Conservation (phyloP, 2,113 vertebrate species). For the Dissostichus mawsoni region DNA sequence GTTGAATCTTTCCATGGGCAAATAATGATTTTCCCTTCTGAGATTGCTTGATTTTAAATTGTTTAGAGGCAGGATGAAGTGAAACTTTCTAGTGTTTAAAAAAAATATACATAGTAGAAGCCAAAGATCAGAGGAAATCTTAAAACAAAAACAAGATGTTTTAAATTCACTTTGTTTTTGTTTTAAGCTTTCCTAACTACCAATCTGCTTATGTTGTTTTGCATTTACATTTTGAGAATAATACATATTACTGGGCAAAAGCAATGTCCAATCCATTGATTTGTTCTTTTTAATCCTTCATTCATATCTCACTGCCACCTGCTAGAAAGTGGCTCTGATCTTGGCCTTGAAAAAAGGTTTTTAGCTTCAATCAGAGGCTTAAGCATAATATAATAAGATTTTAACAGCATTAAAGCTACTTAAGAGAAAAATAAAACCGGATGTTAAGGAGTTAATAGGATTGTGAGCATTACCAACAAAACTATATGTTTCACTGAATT, state of each 20-base stretch:
- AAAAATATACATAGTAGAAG: background rate
- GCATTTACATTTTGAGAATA: background rate
- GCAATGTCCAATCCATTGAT: background rate
- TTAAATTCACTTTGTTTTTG: background rate
- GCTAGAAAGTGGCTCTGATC: no score
- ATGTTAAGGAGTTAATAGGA: conserved; percentile 17
- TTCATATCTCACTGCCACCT: background rate
- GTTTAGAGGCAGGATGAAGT: background rate
- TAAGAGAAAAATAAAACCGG: conserved; percentile 7
- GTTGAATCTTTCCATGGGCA: background rate
- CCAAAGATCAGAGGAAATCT: background rate
- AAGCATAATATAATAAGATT: background rate
- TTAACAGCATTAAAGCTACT: background rate
- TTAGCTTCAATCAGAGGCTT: background rate
- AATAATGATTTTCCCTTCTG: background rate
- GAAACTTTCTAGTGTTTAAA: background rate
- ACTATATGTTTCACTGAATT: conserved; percentile 21
- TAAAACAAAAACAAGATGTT: background rate
- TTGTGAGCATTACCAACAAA: background rate
- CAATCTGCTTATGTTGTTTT: background rate
- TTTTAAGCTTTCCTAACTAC: no score
- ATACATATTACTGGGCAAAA: background rate
- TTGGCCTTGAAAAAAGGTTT: no score
- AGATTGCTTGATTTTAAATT: background rate
- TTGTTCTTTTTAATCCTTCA: background rate